These are phyloP conservation scores for Drosophila anomelani DNA, from an alignment of 2,888 invertebrate genomes.

Conservation along the genomic window DNA sequence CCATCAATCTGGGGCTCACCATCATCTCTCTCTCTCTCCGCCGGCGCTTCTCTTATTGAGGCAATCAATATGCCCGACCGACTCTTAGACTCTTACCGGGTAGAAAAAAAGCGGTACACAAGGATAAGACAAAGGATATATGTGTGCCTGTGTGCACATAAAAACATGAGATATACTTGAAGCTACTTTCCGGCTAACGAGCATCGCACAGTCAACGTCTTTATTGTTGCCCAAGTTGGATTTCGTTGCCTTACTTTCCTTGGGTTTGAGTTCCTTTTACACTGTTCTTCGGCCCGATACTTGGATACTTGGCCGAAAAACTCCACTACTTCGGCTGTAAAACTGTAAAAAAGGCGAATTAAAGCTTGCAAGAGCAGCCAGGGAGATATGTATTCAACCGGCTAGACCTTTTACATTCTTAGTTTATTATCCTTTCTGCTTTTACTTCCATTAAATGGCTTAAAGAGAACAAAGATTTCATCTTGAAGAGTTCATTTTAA, in stretches of 20 bases:
- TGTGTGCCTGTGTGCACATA: conserved; percentile 27
- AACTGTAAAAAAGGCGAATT: conserved; percentile 4
- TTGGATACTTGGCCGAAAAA: neutral
- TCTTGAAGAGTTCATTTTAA: neutral
- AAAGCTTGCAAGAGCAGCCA: conserved; percentile 2
- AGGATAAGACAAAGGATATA: conserved; percentile 52
- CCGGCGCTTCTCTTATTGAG: conserved; percentile 18
- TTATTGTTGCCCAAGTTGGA: conserved; percentile 62
- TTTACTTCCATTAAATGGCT: neutral
- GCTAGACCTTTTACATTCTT: neutral
- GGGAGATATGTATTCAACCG: neutral
- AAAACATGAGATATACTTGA: conserved; percentile 62
- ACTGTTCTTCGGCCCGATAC: neutral
- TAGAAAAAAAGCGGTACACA: conserved; percentile 35
- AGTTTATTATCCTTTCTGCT: neutral
- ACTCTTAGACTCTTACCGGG: conserved; percentile 18
- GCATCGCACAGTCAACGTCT: conserved; percentile 67
- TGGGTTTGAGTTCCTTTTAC: conserved; percentile 8
- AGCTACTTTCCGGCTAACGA: conserved; percentile 74
- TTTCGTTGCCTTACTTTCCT: conserved; percentile 26
- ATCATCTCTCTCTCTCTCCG: neutral
- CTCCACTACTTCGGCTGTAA: conserved; percentile 2
- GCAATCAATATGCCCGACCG: conserved; percentile 66
- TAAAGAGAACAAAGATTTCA: neutral
- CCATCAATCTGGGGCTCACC: conserved; percentile 40